phyloP scores from a whole-genome alignment of 2,113 vertebrate species.

The Oxygymnocypris stewartii region DNA sequence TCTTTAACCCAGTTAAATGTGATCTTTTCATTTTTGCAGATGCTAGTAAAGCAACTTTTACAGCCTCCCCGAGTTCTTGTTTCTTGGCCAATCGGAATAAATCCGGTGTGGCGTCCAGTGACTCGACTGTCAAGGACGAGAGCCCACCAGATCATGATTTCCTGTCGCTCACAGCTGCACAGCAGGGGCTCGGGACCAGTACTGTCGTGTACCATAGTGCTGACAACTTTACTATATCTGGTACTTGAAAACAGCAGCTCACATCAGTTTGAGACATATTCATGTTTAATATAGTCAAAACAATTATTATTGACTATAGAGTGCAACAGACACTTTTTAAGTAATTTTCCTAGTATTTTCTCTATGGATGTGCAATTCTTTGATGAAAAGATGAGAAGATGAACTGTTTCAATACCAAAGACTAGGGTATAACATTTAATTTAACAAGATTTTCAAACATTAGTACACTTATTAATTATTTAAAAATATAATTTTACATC shows the following conservation, averaged over 20 bases:
- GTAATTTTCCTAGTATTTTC: neutral
- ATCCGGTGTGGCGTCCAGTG: conserved; percentile 64
- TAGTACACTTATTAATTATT: too few relatives aligned
- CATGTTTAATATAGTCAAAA: neutral
- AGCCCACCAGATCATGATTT: conserved; percentile 79
- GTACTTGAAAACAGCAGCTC: conserved; percentile 66
- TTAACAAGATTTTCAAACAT: too few relatives aligned
- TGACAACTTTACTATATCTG: conserved; percentile 78
- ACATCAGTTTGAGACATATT: neutral
- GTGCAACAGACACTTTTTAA: neutral
- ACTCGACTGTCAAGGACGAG: conserved; percentile 90
- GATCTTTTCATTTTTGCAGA: conserved; percentile 73
- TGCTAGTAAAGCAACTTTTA: conserved; percentile 94
- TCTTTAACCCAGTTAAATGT: neutral
- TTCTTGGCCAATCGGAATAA: conserved; percentile 96
- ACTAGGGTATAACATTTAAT: neutral
- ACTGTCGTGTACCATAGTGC: conserved; percentile 73
- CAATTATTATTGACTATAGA: neutral
- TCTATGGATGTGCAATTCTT: neutral
- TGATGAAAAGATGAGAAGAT: neutral
- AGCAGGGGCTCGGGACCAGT: conserved; percentile 71
- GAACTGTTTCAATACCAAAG: neutral
- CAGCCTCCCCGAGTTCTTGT: conserved; percentile 94
- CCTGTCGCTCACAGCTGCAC: conserved; percentile 74
- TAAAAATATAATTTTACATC: too few relatives aligned